phyloP scores from a whole-genome alignment of 2,113 vertebrate genomes.

The Agapornis roseicollis region DNA sequence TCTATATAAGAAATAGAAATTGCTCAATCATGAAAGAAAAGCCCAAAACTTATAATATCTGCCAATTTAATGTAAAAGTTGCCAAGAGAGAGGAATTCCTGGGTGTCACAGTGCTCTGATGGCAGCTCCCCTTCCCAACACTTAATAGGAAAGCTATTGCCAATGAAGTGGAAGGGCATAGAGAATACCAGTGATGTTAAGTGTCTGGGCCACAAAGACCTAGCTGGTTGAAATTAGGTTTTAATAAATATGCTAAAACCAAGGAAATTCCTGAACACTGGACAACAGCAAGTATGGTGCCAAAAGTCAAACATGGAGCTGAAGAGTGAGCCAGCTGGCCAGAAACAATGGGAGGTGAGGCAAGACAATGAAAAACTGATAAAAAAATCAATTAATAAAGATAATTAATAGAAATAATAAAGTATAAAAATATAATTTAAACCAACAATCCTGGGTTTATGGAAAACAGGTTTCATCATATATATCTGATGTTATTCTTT shows the following conservation, averaged over 20 bases:
- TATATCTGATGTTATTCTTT: background rate
- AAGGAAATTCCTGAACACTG: background rate
- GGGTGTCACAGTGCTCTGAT: background rate
- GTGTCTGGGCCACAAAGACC: background rate
- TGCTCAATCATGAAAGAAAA: background rate
- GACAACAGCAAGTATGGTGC: background rate
- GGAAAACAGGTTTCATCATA: background rate
- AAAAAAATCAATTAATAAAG: background rate
- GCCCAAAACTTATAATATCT: background rate
- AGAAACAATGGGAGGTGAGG: background rate
- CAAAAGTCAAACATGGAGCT: background rate
- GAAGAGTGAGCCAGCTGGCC: background rate
- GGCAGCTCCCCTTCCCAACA: background rate
- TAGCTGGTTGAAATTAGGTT: background rate
- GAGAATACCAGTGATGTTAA: background rate
- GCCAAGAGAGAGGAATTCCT: background rate
- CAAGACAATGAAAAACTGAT: background rate
- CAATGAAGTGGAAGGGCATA: background rate
- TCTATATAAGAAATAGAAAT: background rate
- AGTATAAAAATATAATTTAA: background rate
- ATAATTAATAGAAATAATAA: slow-evolving; percentile 20
- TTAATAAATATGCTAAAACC: background rate
- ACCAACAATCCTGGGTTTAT: background rate
- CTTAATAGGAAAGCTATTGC: background rate
- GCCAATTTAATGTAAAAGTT: background rate